phyloP scores from a whole-genome alignment of 2,113 vertebrate genomes.

The Notechis scutatus region DNA sequence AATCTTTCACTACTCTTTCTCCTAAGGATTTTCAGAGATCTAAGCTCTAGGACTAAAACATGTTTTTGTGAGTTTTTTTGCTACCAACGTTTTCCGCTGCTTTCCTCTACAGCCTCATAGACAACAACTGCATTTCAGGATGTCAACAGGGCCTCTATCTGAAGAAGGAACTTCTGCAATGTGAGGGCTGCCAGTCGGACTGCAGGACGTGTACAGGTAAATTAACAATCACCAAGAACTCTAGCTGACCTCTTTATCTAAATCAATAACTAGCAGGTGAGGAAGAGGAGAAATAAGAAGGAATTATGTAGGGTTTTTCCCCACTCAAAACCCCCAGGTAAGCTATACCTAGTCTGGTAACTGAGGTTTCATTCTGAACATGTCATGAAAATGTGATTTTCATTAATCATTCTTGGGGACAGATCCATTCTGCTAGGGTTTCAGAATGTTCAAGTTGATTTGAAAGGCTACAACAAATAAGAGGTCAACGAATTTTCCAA shows the following conservation, averaged over 20 bases:
- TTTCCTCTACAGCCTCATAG: constrained; percentile 73
- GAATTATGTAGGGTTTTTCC: background rate
- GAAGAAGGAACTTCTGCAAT: constrained; percentile 76
- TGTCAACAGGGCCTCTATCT: constrained; percentile 83
- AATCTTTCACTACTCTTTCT: background rate
- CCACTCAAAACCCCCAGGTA: too few relatives aligned
- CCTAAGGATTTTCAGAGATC: background rate
- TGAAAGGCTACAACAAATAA: too few relatives aligned
- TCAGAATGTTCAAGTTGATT: too few relatives aligned
- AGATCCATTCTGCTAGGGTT: too few relatives aligned
- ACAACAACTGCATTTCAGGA: constrained; percentile 81
- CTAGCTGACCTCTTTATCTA: too few relatives aligned
- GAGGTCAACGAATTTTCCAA: too few relatives aligned
- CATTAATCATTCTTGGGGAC: too few relatives aligned
- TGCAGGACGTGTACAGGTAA: constrained; percentile 82
- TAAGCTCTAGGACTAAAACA: background rate
- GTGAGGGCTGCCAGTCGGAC: constrained; percentile 76
- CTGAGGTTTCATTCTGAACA: too few relatives aligned
- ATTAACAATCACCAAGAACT: fast-evolving
- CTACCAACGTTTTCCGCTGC: background rate
- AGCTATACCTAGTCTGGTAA: too few relatives aligned
- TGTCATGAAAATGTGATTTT: too few relatives aligned
- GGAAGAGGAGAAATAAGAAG: background rate
- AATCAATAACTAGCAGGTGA: background rate
- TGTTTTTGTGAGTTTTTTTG: background rate